Conservation (phyloP, 1,140 invertebrate genomes). For the Aphelenchoides fujianensis region DNA sequence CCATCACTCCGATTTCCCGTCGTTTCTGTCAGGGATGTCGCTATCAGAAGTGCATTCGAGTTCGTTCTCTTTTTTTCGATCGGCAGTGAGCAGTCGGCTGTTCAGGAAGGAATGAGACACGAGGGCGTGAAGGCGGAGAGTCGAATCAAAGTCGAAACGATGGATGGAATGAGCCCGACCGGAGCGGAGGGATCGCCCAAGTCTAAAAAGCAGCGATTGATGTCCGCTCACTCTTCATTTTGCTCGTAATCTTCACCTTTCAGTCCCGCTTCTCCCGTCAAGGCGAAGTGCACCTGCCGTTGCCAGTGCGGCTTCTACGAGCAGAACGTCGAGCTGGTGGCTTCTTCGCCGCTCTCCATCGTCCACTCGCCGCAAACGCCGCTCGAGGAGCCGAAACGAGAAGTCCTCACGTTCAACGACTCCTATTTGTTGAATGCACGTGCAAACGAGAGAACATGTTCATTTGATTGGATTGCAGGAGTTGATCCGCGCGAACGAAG, state of each 20-base stretch:
- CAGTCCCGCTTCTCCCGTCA: no score
- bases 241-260: no score
- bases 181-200: background rate
- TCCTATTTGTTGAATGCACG: background rate
- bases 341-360: conserved; percentile 4
- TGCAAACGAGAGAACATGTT: background rate
- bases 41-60: conserved; percentile 21
- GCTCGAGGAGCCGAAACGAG: background rate
- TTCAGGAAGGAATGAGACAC: conserved; percentile 2
- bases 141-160: no score
- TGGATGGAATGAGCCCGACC: no score
- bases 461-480: conserved; percentile 25
- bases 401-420: background rate
- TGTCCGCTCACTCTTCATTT: no score
- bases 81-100: no score
- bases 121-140: conserved; percentile 13
- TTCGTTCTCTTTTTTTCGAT: no score
- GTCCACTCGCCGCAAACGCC: background rate
- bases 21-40: conserved; percentile 24
- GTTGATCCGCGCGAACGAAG: conserved; percentile 19
- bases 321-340: background rate
- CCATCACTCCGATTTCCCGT: conserved; percentile 19
- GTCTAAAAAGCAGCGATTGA: background rate
- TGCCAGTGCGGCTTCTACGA: conserved; percentile 27
- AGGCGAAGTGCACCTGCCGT: conserved; percentile 19